These are phyloP conservation scores for Channa striata DNA, from an alignment of 2,797 vertebrate genomes.

Conservation along the genomic window DNA sequence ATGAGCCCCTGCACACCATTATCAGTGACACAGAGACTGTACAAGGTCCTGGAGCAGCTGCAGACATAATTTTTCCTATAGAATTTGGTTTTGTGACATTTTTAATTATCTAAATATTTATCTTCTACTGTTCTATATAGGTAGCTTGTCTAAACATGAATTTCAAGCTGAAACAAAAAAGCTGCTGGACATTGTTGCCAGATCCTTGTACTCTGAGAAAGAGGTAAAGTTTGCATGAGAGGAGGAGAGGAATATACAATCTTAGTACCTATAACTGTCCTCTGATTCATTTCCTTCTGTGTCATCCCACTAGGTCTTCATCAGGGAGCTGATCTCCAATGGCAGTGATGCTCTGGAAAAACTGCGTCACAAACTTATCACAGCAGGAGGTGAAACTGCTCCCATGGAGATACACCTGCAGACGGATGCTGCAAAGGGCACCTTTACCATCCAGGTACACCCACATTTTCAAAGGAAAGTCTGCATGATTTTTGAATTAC, in stretches of 20 bases:
- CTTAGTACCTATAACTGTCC: neutral
- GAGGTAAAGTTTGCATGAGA: conserved; percentile 85
- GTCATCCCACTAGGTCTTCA: conserved; percentile 88
- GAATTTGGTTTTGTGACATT: neutral
- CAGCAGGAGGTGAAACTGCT: conserved; percentile 83
- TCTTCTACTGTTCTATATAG: conserved; percentile 69
- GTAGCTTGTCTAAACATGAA: conserved; percentile 90
- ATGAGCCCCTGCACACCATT: conserved; percentile 89
- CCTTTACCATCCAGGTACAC: conserved; percentile 95
- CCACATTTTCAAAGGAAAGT: neutral
- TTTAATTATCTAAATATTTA: neutral
- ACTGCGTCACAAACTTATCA: conserved; percentile 89
- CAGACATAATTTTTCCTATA: neutral
- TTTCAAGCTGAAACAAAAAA: conserved; percentile 98
- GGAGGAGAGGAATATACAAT: neutral
- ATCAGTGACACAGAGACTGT: conserved; percentile 89
- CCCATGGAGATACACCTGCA: conserved; percentile 97
- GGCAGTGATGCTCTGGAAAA: conserved; percentile 96
- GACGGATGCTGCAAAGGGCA: conserved; percentile 88
- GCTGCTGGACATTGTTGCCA: conserved; percentile 95
- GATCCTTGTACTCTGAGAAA: conserved; percentile 97
- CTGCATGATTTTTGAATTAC: neutral
- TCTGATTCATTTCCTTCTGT: neutral
- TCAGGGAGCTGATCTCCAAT: conserved; percentile 97
- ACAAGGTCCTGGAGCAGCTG: conserved; percentile 81